These are phyloP conservation scores for Synergus japonicus DNA, from an alignment of 2,888 invertebrate species.

Conservation along the genomic window DNA sequence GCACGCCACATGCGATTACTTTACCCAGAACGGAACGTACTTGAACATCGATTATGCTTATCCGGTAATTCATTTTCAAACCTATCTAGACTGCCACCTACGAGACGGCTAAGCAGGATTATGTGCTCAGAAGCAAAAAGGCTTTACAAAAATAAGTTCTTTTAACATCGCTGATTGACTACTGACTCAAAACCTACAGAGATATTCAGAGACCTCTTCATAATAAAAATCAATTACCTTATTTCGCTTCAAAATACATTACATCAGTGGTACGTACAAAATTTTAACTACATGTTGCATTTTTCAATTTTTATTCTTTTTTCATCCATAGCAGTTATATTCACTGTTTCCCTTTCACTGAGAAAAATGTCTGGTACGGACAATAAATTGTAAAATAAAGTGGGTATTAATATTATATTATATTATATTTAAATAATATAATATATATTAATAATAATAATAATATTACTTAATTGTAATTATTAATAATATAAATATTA, in stretches of 20 bases:
- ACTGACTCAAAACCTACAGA: background rate
- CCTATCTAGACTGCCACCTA: conserved; percentile 6
- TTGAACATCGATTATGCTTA: conserved; percentile 57
- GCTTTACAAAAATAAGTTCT: background rate
- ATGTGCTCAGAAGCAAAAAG: conserved; percentile 9
- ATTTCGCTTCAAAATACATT: background rate
- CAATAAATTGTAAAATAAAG: too few species aligned
- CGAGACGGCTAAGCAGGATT: background rate
- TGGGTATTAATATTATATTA: too few species aligned
- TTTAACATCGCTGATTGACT: background rate
- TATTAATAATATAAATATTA: too few species aligned
- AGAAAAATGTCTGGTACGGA: too few species aligned
- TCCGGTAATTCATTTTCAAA: conserved; percentile 54
- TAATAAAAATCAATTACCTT: background rate
- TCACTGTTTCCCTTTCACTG: background rate
- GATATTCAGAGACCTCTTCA: background rate
- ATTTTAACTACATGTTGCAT: background rate
- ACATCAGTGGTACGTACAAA: conserved; percentile 10
- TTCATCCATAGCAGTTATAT: too few species aligned
- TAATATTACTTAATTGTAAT: too few species aligned
- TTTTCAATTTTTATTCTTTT: background rate
- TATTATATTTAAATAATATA: too few species aligned
- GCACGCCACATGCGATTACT: conserved; percentile 49
- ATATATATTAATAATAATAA: too few species aligned
- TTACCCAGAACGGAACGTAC: conserved; percentile 47